A percentile compares a stretch with the other conserved stretches of the same genome.
Evolutionary conservation across 2,888 invertebrate species (phyloP).

Genomic region (Drosophila nigricruria): DNA sequence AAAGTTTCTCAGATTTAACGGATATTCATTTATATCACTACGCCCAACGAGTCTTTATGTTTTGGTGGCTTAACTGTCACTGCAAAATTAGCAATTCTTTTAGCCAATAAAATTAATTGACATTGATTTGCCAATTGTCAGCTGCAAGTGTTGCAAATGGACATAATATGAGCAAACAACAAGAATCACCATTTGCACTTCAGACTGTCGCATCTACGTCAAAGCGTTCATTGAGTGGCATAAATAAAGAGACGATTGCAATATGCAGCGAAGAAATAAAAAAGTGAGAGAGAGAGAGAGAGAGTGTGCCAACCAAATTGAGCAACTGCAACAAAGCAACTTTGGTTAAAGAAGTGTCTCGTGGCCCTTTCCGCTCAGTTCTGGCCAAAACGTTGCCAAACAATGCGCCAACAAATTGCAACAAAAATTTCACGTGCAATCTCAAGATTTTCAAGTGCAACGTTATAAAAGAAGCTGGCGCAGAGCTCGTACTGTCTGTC

Average conservation of each 20-base stretch:
- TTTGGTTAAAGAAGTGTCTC: constrained; percentile 31
- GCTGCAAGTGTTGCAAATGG: constrained; percentile 38
- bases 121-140: constrained; percentile 25
- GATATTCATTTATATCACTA: not conserved
- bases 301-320: constrained; percentile 48
- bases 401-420: constrained; percentile 63
- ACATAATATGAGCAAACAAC: not conserved
- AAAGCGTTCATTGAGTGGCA: constrained; percentile 43
- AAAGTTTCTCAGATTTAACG: not conserved
- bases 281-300: not conserved
- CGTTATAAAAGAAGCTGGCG: constrained; percentile 21
- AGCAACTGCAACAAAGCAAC: constrained; percentile 48
- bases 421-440: constrained; percentile 65
- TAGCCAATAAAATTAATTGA: constrained; percentile 14
- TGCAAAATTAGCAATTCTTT: not conserved
- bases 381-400: constrained; percentile 12
- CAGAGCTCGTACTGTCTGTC: constrained; percentile 6
- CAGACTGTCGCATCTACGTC: constrained; percentile 17
- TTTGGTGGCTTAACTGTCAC: no score
- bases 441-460: constrained; percentile 73
- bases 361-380: not conserved
- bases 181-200: constrained; percentile 28
- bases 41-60: not conserved
- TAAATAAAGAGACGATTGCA: constrained; percentile 72
- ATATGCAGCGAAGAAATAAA: constrained; percentile 43